Evolutionary conservation across 2,888 invertebrate genomes (phyloP).

Genomic region (Kuschelorhynchus macadamiae): DNA sequence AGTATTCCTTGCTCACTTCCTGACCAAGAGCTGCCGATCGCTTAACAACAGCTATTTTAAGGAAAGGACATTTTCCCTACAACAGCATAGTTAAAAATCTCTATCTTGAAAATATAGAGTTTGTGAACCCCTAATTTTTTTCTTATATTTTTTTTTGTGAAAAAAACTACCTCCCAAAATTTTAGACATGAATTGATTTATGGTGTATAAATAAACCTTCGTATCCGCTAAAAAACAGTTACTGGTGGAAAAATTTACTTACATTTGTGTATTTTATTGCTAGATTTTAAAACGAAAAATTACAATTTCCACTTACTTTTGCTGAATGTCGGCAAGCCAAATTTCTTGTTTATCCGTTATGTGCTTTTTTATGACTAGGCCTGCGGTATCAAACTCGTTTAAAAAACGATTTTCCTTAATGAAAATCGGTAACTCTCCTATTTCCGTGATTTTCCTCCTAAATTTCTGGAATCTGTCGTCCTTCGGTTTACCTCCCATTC

Average conservation of each 20-base stretch:
- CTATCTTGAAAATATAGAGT: too few relatives aligned
- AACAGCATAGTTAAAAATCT: too few relatives aligned
- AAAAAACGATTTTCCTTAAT: conserved; percentile 66
- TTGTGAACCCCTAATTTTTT: too few relatives aligned
- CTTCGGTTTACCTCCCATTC: conserved; percentile 44
- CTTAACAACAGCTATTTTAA: too few relatives aligned
- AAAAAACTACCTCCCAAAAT: too few relatives aligned
- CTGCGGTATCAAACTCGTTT: conserved; percentile 83
- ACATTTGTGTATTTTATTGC: neutral
- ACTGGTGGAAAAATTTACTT: conserved; percentile 63
- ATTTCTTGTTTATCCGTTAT: conserved; percentile 73
- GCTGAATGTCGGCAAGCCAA: conserved; percentile 73
- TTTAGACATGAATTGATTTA: too few relatives aligned
- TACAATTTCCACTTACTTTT: conserved; percentile 72
- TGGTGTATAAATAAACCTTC: too few relatives aligned
- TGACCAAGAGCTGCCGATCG: too few relatives aligned
- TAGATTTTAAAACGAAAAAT: neutral
- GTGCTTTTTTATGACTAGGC: conserved; percentile 75
- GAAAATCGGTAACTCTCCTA: conserved; percentile 69
- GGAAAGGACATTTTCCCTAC: too few relatives aligned
- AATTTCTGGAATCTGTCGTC: conserved; percentile 52
- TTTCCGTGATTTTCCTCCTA: conserved; percentile 62
- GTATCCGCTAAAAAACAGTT: conserved; percentile 6
- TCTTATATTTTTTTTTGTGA: too few relatives aligned
- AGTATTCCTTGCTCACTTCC: too few relatives aligned